Percentiles rank a stretch among this genome's conserved stretches.
Conservation (phyloP, 2,888 invertebrate genomes). For the Ochropleura leucogaster region DNA sequence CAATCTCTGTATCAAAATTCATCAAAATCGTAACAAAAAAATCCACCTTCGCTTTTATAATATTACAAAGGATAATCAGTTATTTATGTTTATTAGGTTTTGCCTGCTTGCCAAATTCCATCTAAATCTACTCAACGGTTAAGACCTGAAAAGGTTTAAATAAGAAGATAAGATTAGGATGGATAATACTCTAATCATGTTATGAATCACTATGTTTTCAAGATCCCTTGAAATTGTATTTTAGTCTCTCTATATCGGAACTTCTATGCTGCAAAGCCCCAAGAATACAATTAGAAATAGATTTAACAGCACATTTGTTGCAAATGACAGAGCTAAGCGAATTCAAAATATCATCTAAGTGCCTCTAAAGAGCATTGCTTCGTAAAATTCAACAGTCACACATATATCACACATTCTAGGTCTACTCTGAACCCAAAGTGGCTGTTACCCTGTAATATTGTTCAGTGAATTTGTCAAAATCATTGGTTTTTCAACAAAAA, state of each 20-base stretch:
- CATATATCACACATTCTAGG: constrained; percentile 49
- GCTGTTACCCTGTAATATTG: constrained; percentile 67
- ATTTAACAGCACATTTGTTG: constrained; percentile 23
- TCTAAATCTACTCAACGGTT: neutral
- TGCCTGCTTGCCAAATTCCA: neutral
- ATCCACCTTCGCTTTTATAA: too few species aligned
- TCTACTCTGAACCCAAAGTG: constrained; percentile 45
- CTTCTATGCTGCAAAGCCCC: neutral
- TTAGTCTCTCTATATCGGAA: neutral
- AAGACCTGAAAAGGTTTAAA: neutral
- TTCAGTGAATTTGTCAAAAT: constrained; percentile 83
- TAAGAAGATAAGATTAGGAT: too few species aligned
- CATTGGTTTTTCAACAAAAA: constrained; percentile 81
- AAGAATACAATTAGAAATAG: constrained; percentile 25
- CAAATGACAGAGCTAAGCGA: constrained; percentile 38
- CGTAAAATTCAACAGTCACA: constrained; percentile 48
- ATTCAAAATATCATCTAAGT: constrained; percentile 37
- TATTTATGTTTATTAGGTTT: too few species aligned
- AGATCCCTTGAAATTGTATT: neutral
- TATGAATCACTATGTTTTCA: neutral
- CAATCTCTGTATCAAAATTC: too few species aligned
- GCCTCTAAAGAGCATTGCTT: constrained; percentile 14
- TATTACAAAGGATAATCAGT: too few species aligned
- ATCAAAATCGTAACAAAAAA: too few species aligned
- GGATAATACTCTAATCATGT: too few species aligned